These are phyloP conservation scores for Zosterops hypoxanthus DNA, from an alignment of 2,113 vertebrate species.

Conservation along the genomic window DNA sequence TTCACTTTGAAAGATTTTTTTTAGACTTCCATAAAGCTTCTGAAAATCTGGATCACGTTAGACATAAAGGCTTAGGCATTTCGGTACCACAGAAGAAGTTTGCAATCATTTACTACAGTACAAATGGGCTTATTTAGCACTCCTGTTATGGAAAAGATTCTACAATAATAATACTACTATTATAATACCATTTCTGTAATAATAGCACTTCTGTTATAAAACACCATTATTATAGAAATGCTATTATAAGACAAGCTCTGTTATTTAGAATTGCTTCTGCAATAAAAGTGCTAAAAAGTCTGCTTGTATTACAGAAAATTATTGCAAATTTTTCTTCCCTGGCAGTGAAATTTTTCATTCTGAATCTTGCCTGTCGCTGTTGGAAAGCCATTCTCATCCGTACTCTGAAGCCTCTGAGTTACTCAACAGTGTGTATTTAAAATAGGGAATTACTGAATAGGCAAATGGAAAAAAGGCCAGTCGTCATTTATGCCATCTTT, in stretches of 20 bases:
- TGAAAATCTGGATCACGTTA: slow-evolving; percentile 51
- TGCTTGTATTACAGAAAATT: slow-evolving; percentile 79
- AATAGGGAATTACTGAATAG: slow-evolving; percentile 64
- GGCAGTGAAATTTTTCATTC: slow-evolving; percentile 74
- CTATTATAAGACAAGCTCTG: slow-evolving; percentile 81
- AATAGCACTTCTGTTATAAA: slow-evolving; percentile 86
- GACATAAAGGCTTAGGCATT: slow-evolving; percentile 60
- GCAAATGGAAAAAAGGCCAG: slow-evolving; percentile 14
- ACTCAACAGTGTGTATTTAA: slow-evolving; percentile 63
- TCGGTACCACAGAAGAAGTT: slow-evolving; percentile 70
- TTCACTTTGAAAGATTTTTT: neutral
- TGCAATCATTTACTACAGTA: slow-evolving; percentile 77
- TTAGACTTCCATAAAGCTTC: slow-evolving; percentile 1
- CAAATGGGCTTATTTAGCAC: slow-evolving; percentile 75
- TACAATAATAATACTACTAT: slow-evolving; percentile 81
- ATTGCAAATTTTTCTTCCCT: slow-evolving; percentile 79
- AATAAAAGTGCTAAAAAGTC: slow-evolving; percentile 80
- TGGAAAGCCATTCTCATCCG: slow-evolving; percentile 60
- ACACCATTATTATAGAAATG: slow-evolving; percentile 83
- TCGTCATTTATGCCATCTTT: neutral
- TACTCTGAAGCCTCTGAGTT: slow-evolving; percentile 55
- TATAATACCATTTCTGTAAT: slow-evolving; percentile 83
- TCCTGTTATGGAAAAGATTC: slow-evolving; percentile 73
- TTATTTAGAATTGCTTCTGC: slow-evolving; percentile 82
- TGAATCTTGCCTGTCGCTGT: slow-evolving; percentile 72